These are phyloP conservation scores for Rafetus swinhoei DNA, from an alignment of 2,113 vertebrate genomes.

Conservation along the genomic window DNA sequence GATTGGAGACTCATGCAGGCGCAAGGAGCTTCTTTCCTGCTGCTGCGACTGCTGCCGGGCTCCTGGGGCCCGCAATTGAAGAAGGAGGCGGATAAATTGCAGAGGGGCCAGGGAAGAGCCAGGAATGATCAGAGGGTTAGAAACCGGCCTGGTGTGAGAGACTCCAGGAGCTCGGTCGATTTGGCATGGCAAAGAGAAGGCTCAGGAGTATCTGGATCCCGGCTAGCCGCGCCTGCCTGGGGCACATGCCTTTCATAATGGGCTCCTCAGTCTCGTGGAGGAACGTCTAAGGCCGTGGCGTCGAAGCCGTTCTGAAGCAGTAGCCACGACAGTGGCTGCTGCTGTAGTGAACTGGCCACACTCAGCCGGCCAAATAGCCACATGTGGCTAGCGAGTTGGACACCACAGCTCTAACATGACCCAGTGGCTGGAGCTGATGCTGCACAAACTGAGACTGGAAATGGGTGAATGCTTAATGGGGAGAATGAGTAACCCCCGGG, in stretches of 20 bases:
- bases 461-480: neutral
- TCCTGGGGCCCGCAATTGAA: neutral
- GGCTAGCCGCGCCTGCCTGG: neutral
- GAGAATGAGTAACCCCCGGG: neutral
- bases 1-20: accelerated
- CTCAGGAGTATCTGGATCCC: neutral
- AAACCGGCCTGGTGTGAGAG: neutral
- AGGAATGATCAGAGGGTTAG: neutral
- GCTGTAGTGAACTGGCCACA: no score
- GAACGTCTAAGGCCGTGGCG: neutral
- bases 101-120: neutral
- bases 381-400: no score
- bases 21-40: neutral
- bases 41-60: neutral
- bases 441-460: neutral
- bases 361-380: no score
- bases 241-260: neutral
- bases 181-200: neutral
- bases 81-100: neutral
- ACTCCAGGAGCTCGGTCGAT: neutral
- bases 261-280: neutral
- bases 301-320: no score
- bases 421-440: neutral
- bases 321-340: no score
- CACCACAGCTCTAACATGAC: no score